phyloP scores from a whole-genome alignment of 2,797 vertebrate genomes.

The Saxicola maurus region DNA sequence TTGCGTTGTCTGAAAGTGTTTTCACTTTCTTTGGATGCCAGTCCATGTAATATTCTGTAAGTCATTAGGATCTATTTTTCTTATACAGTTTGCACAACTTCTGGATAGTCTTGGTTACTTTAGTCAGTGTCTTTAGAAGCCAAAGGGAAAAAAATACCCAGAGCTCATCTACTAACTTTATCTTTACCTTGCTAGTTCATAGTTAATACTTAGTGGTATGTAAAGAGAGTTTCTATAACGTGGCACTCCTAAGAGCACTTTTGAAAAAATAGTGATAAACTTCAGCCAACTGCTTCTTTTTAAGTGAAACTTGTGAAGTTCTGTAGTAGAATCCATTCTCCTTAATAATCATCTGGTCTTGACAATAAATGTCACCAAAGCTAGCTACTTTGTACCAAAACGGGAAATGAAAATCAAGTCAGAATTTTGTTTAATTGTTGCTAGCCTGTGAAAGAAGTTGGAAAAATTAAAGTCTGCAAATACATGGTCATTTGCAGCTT shows the following conservation, averaged over 20 bases:
- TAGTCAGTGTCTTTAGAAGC: slow-evolving; percentile 13
- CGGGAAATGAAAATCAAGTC: background rate
- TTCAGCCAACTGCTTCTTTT: slow-evolving; percentile 53
- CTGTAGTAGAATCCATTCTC: slow-evolving; percentile 34
- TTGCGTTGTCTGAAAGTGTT: background rate
- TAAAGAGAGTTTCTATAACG: slow-evolving; percentile 41
- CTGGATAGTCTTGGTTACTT: slow-evolving; percentile 17
- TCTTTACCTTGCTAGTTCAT: slow-evolving; percentile 45
- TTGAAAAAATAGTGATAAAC: slow-evolving; percentile 39
- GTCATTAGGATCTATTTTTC: background rate
- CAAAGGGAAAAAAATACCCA: background rate
- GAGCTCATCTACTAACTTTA: background rate
- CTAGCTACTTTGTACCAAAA: slow-evolving; percentile 1
- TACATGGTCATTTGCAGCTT: background rate
- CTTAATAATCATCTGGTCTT: slow-evolving; percentile 44
- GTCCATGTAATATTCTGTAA: background rate
- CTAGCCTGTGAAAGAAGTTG: slow-evolving; percentile 8
- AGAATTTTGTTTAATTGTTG: slow-evolving; percentile 1
- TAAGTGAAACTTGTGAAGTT: slow-evolving; percentile 23
- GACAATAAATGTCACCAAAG: slow-evolving; percentile 36
- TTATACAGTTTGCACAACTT: slow-evolving; percentile 6
- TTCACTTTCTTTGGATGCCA: background rate
- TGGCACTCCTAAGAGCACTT: slow-evolving; percentile 48
- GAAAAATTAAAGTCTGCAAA: background rate
- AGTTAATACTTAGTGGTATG: slow-evolving; percentile 39